Conservation (phyloP, 2,113 vertebrate genomes). For the Zosterops borbonicus region DNA sequence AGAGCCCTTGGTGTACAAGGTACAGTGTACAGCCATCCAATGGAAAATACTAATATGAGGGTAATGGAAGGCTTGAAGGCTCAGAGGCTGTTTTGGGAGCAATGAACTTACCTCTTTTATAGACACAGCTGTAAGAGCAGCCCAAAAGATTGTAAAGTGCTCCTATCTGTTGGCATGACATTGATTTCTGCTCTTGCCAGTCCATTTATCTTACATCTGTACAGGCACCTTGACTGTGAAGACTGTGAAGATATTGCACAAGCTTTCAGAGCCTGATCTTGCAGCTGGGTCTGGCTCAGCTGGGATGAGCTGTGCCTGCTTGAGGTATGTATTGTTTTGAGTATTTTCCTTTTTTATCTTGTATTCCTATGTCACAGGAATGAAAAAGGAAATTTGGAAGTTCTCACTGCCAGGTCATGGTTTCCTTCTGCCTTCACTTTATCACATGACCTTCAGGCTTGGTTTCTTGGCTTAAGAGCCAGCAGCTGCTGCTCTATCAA, state of each 20-base stretch:
- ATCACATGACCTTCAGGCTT: not conserved
- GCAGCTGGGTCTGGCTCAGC: not conserved
- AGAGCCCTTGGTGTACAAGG: not conserved
- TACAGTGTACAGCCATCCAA: not conserved
- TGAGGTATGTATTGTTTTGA: not conserved
- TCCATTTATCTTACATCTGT: not conserved
- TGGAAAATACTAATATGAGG: not conserved
- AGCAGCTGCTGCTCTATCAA: slow-evolving; percentile 1
- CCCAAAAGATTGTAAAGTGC: not conserved
- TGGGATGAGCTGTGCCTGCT: not conserved
- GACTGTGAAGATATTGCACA: not conserved
- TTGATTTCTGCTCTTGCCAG: not conserved
- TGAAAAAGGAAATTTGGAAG: not conserved
- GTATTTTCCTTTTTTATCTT: not conserved
- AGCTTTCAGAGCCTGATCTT: not conserved
- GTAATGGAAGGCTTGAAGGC: not conserved
- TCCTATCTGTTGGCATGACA: not conserved
- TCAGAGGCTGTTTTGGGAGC: not conserved
- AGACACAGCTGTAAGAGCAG: not conserved
- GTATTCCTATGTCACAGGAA: not conserved
- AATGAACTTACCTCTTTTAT: not conserved
- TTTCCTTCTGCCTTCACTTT: not conserved
- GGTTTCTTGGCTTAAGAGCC: not conserved
- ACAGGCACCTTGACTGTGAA: not conserved
- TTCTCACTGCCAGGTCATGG: not conserved